Conservation (phyloP, 2,888 invertebrate species). For the Acanthopleura granulata region DNA sequence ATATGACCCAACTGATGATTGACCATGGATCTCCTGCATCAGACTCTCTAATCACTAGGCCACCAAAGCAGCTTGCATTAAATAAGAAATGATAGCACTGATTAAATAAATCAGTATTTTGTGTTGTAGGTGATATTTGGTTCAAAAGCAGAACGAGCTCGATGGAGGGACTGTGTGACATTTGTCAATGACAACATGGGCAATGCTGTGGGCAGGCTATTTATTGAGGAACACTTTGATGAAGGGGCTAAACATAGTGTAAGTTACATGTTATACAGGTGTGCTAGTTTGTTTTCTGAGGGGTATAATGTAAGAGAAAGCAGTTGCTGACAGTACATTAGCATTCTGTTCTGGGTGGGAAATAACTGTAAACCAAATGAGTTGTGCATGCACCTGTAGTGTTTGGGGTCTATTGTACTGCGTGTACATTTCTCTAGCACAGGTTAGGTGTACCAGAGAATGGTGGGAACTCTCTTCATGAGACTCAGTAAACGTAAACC, state of each 20-base stretch:
- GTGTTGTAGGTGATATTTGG: conserved; percentile 63
- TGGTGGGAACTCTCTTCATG: too few species aligned
- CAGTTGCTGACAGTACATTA: background rate
- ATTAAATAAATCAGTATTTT: conserved; percentile 8
- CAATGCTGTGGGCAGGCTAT: conserved; percentile 93
- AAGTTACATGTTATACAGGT: conserved; percentile 39
- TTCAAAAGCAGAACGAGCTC: conserved; percentile 76
- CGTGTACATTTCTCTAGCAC: too few species aligned
- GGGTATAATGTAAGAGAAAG: background rate
- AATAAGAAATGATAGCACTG: background rate
- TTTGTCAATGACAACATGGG: conserved; percentile 90
- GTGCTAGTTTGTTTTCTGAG: background rate
- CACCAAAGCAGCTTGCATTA: background rate
- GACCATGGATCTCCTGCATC: too few species aligned
- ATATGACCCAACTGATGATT: too few species aligned
- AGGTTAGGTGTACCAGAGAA: too few species aligned
- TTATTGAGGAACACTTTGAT: conserved; percentile 89
- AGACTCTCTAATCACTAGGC: too few species aligned
- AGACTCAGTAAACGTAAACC: too few species aligned
- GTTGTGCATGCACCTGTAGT: too few species aligned
- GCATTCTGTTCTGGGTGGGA: background rate
- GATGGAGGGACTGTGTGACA: conserved; percentile 93
- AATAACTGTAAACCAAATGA: too few species aligned
- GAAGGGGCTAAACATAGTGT: conserved; percentile 86
- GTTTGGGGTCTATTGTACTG: too few species aligned